These are phyloP conservation scores for Palythoa caribaeorum DNA, from an alignment of 92 coral and sea anemone genomes.

Conservation along the genomic window DNA sequence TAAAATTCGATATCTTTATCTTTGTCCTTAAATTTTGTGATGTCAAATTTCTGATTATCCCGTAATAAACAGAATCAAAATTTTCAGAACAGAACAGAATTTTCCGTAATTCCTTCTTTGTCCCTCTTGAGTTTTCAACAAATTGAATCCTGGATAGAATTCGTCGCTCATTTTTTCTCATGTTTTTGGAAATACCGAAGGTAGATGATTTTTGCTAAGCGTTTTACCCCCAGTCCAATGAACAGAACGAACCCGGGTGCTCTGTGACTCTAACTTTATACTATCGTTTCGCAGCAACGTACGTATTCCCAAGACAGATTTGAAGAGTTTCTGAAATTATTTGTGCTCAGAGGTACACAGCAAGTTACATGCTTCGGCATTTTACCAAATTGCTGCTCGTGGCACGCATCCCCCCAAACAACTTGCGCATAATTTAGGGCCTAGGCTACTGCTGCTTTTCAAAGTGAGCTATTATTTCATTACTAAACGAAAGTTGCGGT, in stretches of 20 bases:
- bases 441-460: too few species aligned
- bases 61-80: too few species aligned
- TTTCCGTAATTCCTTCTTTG: too few species aligned
- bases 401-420: too few species aligned
- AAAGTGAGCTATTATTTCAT: not conserved
- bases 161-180: not conserved
- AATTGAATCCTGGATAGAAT: not conserved
- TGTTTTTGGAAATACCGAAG: slow-evolving; percentile 54
- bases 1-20: slow-evolving; percentile 12
- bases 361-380: too few species aligned
- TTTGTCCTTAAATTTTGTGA: slow-evolving; percentile 5
- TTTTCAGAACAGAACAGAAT: too few species aligned
- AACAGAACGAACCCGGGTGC: slow-evolving; percentile 43
- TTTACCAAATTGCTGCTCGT: too few species aligned
- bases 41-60: not conserved
- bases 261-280: slow-evolving; percentile 50
- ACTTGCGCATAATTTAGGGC: too few species aligned
- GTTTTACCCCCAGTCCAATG: slow-evolving; percentile 65
- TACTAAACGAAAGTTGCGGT: slow-evolving; percentile 7
- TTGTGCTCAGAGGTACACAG: too few species aligned
- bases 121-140: too few species aligned
- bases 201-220: slow-evolving; percentile 46
- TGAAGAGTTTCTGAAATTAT: too few species aligned
- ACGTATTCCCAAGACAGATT: not conserved
- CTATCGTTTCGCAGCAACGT: slow-evolving; percentile 22